phyloP scores from a whole-genome alignment of 2,113 vertebrate species.

The Bufo gargarizans region DNA sequence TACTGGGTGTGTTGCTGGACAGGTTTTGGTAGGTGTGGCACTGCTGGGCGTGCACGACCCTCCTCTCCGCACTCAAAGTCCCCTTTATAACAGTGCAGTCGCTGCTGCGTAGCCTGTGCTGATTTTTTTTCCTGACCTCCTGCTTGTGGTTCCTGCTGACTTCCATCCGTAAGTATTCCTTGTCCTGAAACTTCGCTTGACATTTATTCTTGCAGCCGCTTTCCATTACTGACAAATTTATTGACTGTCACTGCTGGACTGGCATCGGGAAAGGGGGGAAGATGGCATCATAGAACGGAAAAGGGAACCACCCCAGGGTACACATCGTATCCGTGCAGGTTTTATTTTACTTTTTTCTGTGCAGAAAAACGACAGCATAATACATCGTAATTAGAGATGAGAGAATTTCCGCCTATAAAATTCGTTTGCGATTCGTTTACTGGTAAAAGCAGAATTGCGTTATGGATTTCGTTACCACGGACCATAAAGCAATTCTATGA shows the following conservation, averaged over 20 bases:
- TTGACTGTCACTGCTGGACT: not conserved
- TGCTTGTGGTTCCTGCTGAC: not conserved
- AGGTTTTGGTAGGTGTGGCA: slow-evolving; percentile 26
- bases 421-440: too few species aligned
- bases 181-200: not conserved
- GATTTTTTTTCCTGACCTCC: not conserved
- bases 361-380: too few species aligned
- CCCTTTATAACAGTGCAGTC: slow-evolving; percentile 5
- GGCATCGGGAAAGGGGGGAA: too few species aligned
- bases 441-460: too few species aligned
- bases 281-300: too few species aligned
- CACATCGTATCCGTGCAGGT: too few species aligned
- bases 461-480: too few species aligned
- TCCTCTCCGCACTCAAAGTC: not conserved
- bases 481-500: too few species aligned
- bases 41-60: not conserved
- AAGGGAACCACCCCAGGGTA: too few species aligned
- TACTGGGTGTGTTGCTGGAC: not conserved
- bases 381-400: too few species aligned
- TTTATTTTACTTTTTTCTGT: too few species aligned
- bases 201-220: not conserved
- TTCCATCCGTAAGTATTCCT: slow-evolving; percentile 25
- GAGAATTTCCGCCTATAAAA: too few species aligned
- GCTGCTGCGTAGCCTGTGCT: not conserved
- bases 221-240: not conserved